These are phyloP conservation scores for Drosophila pruinosa DNA, from an alignment of 1,140 invertebrate genomes.

Conservation along the genomic window DNA sequence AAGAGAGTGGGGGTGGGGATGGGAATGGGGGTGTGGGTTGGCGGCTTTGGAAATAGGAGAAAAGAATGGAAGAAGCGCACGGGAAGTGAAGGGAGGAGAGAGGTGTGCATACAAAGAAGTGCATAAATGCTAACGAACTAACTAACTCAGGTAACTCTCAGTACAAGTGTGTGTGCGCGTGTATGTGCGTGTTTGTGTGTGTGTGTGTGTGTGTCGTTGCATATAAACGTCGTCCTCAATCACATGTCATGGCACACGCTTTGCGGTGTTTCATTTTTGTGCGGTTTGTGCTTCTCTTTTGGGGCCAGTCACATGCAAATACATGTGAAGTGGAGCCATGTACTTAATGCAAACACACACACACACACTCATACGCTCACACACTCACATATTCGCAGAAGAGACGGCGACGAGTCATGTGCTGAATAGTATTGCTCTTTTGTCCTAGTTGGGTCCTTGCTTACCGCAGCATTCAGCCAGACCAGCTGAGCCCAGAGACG, in stretches of 20 bases:
- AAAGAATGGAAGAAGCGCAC: neutral
- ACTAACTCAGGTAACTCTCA: constrained; percentile 68
- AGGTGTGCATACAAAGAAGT: constrained; percentile 54
- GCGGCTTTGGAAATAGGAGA: no score
- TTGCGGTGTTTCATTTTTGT: constrained; percentile 70
- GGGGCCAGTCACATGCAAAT: constrained; percentile 62
- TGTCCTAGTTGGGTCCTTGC: constrained; percentile 75
- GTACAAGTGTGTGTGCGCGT: constrained; percentile 18
- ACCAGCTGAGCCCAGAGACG: constrained; percentile 21
- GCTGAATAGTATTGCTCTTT: constrained; percentile 75
- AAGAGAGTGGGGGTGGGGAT: neutral
- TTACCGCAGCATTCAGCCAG: constrained; percentile 48
- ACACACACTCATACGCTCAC: constrained; percentile 11
- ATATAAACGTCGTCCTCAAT: constrained; percentile 77
- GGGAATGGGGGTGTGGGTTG: neutral
- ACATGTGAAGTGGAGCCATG: constrained; percentile 57
- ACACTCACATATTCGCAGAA: constrained; percentile 11
- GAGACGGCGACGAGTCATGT: constrained; percentile 3
- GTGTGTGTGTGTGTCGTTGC: constrained; percentile 32
- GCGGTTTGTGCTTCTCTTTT: constrained; percentile 41
- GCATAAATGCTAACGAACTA: constrained; percentile 78
- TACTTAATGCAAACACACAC: constrained; percentile 59
- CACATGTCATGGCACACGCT: constrained; percentile 69
- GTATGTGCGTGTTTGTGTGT: constrained; percentile 3
- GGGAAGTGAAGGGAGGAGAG: neutral